Percentiles rank a stretch among this genome's conserved stretches.
Conservation (phyloP, 92 coral and sea anemone genomes). For the Porites rus region DNA sequence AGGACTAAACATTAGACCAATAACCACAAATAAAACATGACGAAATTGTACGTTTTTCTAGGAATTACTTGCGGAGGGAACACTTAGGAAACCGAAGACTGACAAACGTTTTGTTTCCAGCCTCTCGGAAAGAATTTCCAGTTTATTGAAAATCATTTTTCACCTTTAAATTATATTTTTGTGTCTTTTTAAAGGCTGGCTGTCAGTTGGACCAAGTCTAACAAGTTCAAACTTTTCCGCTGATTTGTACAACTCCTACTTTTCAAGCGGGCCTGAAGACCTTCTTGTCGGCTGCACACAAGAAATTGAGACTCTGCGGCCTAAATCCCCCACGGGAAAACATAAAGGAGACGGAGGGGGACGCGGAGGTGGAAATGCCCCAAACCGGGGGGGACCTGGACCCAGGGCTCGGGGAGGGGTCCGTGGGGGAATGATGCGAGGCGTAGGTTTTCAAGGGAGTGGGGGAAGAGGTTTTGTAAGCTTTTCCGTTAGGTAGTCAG, state of each 20-base stretch:
- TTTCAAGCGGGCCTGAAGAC: slow-evolving; percentile 79
- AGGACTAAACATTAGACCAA: too few relatives aligned
- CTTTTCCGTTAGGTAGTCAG: slow-evolving; percentile 30
- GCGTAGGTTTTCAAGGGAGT: slow-evolving; percentile 87
- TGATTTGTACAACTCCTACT: slow-evolving; percentile 96
- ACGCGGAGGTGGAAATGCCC: slow-evolving; percentile 76
- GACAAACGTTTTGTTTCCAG: too few relatives aligned
- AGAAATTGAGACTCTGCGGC: slow-evolving; percentile 96
- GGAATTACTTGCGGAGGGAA: too few relatives aligned
- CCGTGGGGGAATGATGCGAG: slow-evolving; percentile 90
- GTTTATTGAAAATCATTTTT: too few relatives aligned
- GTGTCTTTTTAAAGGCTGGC: slow-evolving; percentile 78
- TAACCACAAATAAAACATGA: too few relatives aligned
- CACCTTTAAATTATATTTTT: background rate
- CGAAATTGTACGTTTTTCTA: too few relatives aligned
- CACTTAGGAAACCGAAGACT: too few relatives aligned
- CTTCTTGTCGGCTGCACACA: slow-evolving; percentile 92
- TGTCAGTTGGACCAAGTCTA: slow-evolving; percentile 92
- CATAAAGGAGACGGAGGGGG: slow-evolving; percentile 95
- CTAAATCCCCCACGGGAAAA: slow-evolving; percentile 96
- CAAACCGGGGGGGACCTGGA: slow-evolving; percentile 72
- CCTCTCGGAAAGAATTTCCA: too few relatives aligned
- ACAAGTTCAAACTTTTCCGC: slow-evolving; percentile 96
- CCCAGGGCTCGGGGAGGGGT: slow-evolving; percentile 77
- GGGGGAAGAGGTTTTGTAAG: slow-evolving; percentile 58